Evolutionary conservation across 2,888 invertebrate species (phyloP), one percentile per base, ranked within the genome.

Genomic region (Brenthis daphne): DNA sequence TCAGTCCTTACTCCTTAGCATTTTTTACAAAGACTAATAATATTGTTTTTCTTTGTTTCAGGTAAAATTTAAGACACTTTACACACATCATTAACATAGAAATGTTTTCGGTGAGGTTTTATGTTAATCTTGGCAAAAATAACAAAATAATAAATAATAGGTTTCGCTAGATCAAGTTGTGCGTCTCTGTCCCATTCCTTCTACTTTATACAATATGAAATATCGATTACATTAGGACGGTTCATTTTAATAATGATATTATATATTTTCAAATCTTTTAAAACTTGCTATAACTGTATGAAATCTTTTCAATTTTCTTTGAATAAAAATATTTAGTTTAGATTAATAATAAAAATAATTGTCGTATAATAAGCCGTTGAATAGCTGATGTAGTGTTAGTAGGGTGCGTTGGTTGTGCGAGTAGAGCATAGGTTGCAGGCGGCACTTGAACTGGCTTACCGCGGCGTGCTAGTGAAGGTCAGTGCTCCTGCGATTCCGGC

Each of bases 401-500:
- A 67, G 74, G 65, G 76, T 74, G 75, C 73, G 69, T 74, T 77
- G 76, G 74, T 76, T 69, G 67, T 72, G 76, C 75, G 79, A 82
- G 81, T 83, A 82, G 81, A 85, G 84, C 86, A 84, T 76, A 80
- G 76, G 75, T 79, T 83, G 71, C 67, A 79, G 79, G 72, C 68
- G 85, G 80, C 79, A 77, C 76, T 83, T 77, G 79, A 81, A 80
- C 82, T 80, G 78, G 81, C 79, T 74, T 65, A 66, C 67, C 71
- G 65, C 69, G 81, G 79, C 78, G 80, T 80, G 80, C 79, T 83
- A 83, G 77, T 80, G 87, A 87, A 89, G 90, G 89, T 88, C 88
- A 85, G 88, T 87, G 90, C 89, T 88, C 86, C 84, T 86, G 89
- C 86, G 89, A 86, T 85, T 86, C 85, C 84, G 84, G 82, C 90